Evolutionary conservation across 92 coral and sea anemone genomes (phyloP).

Genomic region (Paragorgia papillata): DNA sequence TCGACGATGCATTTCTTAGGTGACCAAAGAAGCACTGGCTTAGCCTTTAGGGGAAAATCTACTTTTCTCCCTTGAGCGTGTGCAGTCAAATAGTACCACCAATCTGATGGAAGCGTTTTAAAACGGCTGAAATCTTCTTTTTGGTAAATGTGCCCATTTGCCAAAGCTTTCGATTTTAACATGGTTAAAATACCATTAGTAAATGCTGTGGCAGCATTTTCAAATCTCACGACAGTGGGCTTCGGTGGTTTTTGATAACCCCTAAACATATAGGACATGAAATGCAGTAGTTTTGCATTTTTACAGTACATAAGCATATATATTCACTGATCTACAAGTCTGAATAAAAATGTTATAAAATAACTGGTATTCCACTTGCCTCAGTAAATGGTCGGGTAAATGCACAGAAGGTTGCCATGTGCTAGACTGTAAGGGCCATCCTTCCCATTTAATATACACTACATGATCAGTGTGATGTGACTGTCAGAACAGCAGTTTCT

Average conservation of each 20-base stretch:
- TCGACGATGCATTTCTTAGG: neutral
- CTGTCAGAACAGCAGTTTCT: too few relatives aligned
- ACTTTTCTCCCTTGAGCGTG: neutral
- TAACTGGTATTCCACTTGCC: too few relatives aligned
- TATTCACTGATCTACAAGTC: too few relatives aligned
- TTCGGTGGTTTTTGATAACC: constrained; percentile 14
- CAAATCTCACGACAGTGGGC: neutral
- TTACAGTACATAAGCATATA: too few relatives aligned
- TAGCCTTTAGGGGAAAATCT: constrained; percentile 2
- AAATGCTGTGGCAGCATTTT: constrained; percentile 6
- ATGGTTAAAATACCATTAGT: neutral
- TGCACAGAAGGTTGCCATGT: constrained; percentile 13
- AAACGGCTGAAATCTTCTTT: neutral
- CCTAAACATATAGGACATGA: neutral
- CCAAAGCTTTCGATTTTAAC: neutral
- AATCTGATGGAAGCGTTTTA: neutral
- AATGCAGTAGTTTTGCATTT: neutral
- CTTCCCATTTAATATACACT: constrained; percentile 20
- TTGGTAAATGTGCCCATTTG: neutral
- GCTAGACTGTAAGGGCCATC: constrained; percentile 3
- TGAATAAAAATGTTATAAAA: too few relatives aligned
- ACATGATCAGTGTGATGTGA: too few relatives aligned
- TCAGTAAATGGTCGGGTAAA: neutral
- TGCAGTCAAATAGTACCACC: constrained; percentile 13
- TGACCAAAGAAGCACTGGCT: neutral